phyloP scores from a whole-genome alignment of 2,113 vertebrate species.

The Cololabis saira region DNA sequence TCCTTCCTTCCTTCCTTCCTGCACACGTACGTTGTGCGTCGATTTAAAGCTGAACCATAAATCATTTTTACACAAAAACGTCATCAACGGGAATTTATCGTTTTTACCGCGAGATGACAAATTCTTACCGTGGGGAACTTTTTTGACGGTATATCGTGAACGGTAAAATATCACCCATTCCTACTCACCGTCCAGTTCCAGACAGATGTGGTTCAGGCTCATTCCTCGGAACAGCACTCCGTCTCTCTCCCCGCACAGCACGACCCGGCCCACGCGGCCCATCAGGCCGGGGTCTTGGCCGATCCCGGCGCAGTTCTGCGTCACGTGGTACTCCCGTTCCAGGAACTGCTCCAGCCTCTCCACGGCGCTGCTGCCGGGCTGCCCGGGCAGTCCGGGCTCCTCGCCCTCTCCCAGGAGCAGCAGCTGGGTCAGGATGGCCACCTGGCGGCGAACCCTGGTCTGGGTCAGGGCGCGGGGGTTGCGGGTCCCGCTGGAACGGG shows the following conservation, averaged over 20 bases:
- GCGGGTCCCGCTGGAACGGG: constrained; percentile 79
- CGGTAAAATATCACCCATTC: too few species aligned
- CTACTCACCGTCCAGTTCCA: constrained; percentile 85
- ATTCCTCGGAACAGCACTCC: constrained; percentile 84
- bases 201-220: constrained; percentile 85
- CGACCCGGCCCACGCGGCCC: constrained; percentile 81
- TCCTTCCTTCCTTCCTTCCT: too few species aligned
- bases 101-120: too few species aligned
- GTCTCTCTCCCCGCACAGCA: constrained; percentile 83
- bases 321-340: constrained; percentile 83
- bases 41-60: too few species aligned
- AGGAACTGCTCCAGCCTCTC: constrained; percentile 82
- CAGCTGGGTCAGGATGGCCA: constrained; percentile 83
- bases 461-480: constrained; percentile 81
- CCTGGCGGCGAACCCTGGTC: constrained; percentile 79
- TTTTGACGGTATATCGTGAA: too few species aligned
- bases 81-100: too few species aligned
- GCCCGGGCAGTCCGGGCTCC: constrained; percentile 66
- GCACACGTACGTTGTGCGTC: too few species aligned
- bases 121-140: too few species aligned
- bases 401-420: constrained; percentile 82
- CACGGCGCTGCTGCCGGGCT: constrained; percentile 66
- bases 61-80: too few species aligned
- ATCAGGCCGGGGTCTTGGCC: constrained; percentile 83
- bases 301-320: constrained; percentile 79